These are phyloP conservation scores for Hofmannophila pseudospretella DNA, from an alignment of 2,888 invertebrate genomes.

Conservation along the genomic window DNA sequence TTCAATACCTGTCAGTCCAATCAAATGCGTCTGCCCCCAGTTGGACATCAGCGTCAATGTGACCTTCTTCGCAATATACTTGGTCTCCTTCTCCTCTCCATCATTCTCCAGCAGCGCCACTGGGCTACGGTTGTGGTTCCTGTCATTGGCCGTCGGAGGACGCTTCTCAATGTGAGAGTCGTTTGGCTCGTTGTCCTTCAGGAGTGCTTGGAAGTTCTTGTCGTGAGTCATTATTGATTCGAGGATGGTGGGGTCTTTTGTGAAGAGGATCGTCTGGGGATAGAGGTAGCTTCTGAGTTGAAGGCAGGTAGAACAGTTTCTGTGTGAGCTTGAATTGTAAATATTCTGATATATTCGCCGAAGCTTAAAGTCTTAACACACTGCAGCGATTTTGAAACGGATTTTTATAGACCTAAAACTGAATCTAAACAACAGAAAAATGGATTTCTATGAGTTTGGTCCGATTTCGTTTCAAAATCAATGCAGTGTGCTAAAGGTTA, in stretches of 20 bases:
- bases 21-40: constrained; percentile 79
- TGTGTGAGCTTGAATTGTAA: too few relatives aligned
- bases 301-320: too few relatives aligned
- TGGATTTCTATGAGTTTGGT: too few relatives aligned
- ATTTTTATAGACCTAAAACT: too few relatives aligned
- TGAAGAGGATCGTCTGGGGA: constrained; percentile 88
- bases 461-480: too few relatives aligned
- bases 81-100: constrained; percentile 34
- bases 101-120: constrained; percentile 31
- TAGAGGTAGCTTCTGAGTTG: too few relatives aligned
- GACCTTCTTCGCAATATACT: constrained; percentile 58
- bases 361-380: too few relatives aligned
- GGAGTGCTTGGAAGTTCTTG: constrained; percentile 56
- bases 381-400: too few relatives aligned
- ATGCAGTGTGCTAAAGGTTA: too few relatives aligned
- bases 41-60: constrained; percentile 79
- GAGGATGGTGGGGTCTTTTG: constrained; percentile 85
- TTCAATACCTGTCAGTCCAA: constrained; percentile 76
- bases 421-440: too few relatives aligned
- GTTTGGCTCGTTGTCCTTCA: constrained; percentile 55
- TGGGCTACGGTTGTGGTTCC: constrained; percentile 40
- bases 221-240: constrained; percentile 65
- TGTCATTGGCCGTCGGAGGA: constrained; percentile 79
- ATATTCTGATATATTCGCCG: too few relatives aligned
- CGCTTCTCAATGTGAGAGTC: constrained; percentile 61